phyloP scores from a whole-genome alignment of 2,888 invertebrate species.

The Julus scandinavius region DNA sequence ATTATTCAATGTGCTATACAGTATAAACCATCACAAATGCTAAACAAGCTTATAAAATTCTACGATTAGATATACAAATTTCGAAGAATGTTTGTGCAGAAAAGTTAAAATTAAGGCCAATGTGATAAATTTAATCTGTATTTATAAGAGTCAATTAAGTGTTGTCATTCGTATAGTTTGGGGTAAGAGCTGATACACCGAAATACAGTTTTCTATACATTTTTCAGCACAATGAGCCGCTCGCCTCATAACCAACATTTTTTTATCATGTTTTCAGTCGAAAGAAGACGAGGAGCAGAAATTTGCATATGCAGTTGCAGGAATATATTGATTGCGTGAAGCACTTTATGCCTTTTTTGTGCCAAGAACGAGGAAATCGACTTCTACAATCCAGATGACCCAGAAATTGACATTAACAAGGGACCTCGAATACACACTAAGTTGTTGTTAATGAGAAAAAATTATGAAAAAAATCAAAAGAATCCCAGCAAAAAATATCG shows the following conservation, averaged over 20 bases:
- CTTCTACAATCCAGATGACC: neutral
- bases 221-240: neutral
- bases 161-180: neutral
- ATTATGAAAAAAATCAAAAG: neutral
- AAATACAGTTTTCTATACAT: neutral
- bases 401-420: neutral
- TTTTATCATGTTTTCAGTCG: constrained; percentile 15
- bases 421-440: neutral
- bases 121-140: neutral
- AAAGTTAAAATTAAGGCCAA: neutral
- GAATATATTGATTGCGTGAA: constrained; percentile 9
- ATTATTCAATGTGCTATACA: too few species aligned
- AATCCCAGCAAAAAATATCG: neutral
- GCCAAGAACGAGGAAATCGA: neutral
- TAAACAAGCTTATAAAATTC: too few species aligned
- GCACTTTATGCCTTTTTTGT: neutral
- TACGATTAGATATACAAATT: too few species aligned
- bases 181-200: neutral
- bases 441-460: neutral
- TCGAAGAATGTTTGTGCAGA: neutral
- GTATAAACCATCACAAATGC: too few species aligned
- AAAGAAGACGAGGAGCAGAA: neutral
- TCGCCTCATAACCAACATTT: neutral
- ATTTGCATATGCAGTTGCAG: constrained; percentile 22
- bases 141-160: neutral